Evolutionary conservation across 1,140 invertebrate species (phyloP).

Genomic region (Sminthurinus signatus): DNA sequence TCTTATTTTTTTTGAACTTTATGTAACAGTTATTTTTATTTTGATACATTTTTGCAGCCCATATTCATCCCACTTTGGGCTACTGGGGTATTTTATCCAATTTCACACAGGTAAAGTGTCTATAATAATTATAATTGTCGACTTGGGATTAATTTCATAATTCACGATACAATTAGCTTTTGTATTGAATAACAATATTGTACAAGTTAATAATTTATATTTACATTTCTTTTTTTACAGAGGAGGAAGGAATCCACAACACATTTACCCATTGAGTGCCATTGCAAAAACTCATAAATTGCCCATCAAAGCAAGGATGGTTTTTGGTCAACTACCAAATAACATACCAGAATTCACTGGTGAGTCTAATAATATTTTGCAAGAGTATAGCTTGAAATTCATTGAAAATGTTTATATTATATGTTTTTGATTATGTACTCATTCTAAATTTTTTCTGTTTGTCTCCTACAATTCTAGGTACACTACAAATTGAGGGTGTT

Average conservation of each 20-base stretch:
- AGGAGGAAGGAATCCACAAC: conserved; percentile 42
- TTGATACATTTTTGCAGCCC: conserved; percentile 38
- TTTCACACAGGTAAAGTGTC: too few relatives aligned
- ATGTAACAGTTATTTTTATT: neutral
- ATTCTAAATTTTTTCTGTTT: conserved; percentile 19
- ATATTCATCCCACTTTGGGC: conserved; percentile 46
- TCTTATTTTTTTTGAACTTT: neutral
- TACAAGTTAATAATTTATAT: too few relatives aligned
- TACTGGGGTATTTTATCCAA: conserved; percentile 46
- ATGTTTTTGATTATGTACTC: neutral
- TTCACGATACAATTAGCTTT: too few relatives aligned
- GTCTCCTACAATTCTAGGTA: too few relatives aligned
- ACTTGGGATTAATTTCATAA: too few relatives aligned
- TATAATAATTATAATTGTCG: too few relatives aligned
- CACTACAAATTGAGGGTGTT: conserved; percentile 44
- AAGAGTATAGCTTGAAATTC: too few relatives aligned
- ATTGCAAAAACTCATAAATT: conserved; percentile 43
- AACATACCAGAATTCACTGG: conserved; percentile 45
- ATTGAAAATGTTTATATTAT: neutral
- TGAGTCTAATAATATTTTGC: conserved; percentile 35
- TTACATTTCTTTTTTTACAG: too few relatives aligned
- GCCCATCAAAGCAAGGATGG: conserved; percentile 44
- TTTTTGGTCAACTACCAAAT: conserved; percentile 44
- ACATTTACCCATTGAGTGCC: conserved; percentile 45
- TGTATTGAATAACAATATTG: too few relatives aligned